These are phyloP conservation scores for Callorhinus ursinus DNA, from an alignment of 2,113 vertebrate genomes.

Conservation along the genomic window DNA sequence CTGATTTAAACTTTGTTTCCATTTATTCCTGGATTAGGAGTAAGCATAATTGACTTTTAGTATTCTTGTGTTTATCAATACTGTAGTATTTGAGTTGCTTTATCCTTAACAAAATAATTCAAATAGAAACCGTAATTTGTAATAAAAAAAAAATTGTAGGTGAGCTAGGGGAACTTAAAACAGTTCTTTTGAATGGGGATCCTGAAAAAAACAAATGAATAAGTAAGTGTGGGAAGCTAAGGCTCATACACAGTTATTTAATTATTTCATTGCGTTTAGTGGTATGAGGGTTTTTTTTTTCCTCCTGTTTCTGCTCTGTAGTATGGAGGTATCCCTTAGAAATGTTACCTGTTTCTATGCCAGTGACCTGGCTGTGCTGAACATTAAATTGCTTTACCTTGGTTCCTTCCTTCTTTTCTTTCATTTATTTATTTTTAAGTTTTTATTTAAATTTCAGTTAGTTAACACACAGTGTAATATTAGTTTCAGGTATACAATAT, in stretches of 20 bases:
- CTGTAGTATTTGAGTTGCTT: neutral
- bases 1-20: constrained; percentile 42
- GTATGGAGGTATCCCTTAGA: neutral
- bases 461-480: neutral
- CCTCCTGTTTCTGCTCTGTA: neutral
- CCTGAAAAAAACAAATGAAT: neutral
- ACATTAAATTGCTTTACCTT: neutral
- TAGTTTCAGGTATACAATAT: neutral
- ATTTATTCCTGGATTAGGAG: constrained; percentile 1
- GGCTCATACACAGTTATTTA: neutral
- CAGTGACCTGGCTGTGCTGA: neutral
- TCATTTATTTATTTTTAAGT: neutral
- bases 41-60: neutral
- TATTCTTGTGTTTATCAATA: neutral
- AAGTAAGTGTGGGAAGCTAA: neutral
- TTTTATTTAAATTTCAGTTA: neutral
- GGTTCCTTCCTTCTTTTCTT: neutral
- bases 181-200: neutral
- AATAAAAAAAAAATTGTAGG: neutral
- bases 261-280: neutral
- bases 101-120: constrained; percentile 32
- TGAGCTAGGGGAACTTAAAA: neutral
- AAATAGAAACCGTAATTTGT: neutral
- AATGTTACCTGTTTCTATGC: neutral
- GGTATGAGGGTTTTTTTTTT: neutral